A percentile compares a stretch with the other conserved stretches of the same genome.
These are phyloP conservation scores for Epizoanthus fatuus DNA, from an alignment of 92 coral and sea anemone genomes.

Conservation along the genomic window DNA sequence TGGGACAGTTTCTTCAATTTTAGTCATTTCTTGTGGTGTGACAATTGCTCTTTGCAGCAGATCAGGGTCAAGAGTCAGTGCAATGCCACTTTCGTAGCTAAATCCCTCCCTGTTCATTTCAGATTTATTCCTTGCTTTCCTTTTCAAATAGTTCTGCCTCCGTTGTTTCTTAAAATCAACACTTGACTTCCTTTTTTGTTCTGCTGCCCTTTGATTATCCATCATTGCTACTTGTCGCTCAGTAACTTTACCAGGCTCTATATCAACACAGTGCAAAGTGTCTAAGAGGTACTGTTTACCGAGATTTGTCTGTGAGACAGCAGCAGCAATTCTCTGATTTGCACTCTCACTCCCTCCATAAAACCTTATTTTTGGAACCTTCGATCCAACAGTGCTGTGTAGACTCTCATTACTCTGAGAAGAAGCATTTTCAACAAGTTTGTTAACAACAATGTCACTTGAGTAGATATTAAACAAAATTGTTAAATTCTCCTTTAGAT, in stretches of 20 bases:
- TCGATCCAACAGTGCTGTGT: constrained; percentile 14
- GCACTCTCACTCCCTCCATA: constrained; percentile 34
- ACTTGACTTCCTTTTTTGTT: neutral
- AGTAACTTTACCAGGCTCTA: neutral
- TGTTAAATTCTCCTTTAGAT: neutral
- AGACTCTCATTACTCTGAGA: constrained; percentile 39
- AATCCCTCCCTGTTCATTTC: constrained; percentile 3
- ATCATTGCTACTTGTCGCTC: neutral
- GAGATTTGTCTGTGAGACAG: constrained; percentile 26
- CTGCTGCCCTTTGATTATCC: neutral
- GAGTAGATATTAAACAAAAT: neutral
- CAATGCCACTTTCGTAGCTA: constrained; percentile 12
- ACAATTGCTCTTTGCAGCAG: constrained; percentile 1
- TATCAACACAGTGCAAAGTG: neutral
- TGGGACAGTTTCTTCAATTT: neutral
- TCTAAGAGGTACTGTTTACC: constrained; percentile 24
- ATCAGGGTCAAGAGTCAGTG: constrained; percentile 25
- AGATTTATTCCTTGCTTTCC: constrained; percentile 2
- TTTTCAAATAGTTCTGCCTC: neutral
- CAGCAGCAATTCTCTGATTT: constrained; percentile 23
- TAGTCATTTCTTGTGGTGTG: constrained; percentile 20
- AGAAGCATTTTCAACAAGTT: constrained; percentile 19
- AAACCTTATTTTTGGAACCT: constrained; percentile 21
- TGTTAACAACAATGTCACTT: constrained; percentile 2
- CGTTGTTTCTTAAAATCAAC: constrained; percentile 8